Percentiles rank a stretch among this genome's conserved stretches.
Conservation (phyloP, 1,140 invertebrate species). For the Drosophila paulistorum region DNA sequence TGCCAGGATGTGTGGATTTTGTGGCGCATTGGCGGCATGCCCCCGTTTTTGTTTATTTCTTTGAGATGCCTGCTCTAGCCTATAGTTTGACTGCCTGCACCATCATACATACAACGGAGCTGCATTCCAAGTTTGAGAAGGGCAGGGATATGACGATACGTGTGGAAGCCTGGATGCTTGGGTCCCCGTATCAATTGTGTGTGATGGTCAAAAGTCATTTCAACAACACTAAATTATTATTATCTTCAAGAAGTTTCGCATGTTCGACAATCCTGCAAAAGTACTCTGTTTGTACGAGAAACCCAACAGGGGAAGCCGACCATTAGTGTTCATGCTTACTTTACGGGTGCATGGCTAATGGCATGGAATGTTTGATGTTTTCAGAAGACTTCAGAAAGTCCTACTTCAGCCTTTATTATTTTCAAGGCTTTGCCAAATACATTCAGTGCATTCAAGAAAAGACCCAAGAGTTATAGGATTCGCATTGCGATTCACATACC, state of each 20-base stretch:
- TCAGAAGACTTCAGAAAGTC: slow-evolving; percentile 28
- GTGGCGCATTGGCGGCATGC: slow-evolving; percentile 68
- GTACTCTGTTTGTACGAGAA: slow-evolving; percentile 32
- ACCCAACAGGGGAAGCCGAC: not conserved
- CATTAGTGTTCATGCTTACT: slow-evolving; percentile 48
- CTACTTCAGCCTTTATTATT: too few species aligned
- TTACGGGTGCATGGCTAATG: slow-evolving; percentile 66
- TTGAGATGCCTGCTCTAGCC: slow-evolving; percentile 65
- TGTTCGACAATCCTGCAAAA: slow-evolving; percentile 75
- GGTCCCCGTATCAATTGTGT: slow-evolving; percentile 81
- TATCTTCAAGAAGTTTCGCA: slow-evolving; percentile 83
- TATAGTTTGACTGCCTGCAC: slow-evolving; percentile 27
- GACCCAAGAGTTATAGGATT: too few species aligned
- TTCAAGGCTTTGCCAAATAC: too few species aligned
- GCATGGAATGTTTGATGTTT: slow-evolving; percentile 75
- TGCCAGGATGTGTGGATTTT: slow-evolving; percentile 76
- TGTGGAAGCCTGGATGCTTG: slow-evolving; percentile 48
- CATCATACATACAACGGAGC: slow-evolving; percentile 21
- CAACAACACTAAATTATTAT: slow-evolving; percentile 83
- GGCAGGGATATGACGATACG: slow-evolving; percentile 38
- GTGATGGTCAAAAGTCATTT: slow-evolving; percentile 83
- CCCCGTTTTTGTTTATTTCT: slow-evolving; percentile 73
- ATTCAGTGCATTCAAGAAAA: too few species aligned
- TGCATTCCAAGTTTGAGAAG: slow-evolving; percentile 57
- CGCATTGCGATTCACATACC: too few species aligned